These are phyloP conservation scores for Felis catus DNA, from an alignment of 2,113 vertebrate species.

Conservation along the genomic window F.catus_Fca126_mat1.0 CM031421.1:101924501-101925000, in stretches of 20 bases:
- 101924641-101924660: background rate
- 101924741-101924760: background rate
- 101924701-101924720: background rate
- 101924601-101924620: background rate
- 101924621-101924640: background rate
- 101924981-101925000: constrained; percentile 46
- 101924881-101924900: background rate
- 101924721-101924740: background rate
- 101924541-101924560: background rate
- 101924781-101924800: background rate
- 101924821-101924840: background rate
- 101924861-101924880: background rate
- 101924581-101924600: background rate
- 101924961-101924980: background rate
- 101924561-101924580: background rate
- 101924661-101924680: constrained; percentile 14
- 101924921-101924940: background rate
- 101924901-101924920: background rate
- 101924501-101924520: background rate
- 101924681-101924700: background rate
- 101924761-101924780: background rate
- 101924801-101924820: background rate
- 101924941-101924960: background rate
- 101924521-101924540: background rate
- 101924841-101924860: fast-evolving